Conservation (phyloP, 2,113 vertebrate genomes). For the Mormyrus iriodes region DNA sequence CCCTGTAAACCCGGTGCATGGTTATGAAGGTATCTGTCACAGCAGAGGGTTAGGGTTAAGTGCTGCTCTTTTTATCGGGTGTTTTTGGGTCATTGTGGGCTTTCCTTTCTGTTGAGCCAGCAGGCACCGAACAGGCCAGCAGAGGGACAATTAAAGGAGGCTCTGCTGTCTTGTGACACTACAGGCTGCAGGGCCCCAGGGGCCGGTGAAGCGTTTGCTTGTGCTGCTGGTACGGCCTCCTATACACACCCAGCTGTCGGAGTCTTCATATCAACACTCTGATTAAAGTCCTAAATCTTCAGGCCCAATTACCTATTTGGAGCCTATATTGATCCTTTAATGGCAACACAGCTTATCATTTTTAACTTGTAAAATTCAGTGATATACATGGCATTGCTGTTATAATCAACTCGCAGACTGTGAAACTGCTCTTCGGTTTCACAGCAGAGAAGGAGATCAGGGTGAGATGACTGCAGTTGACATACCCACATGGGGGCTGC, state of each 20-base stretch:
- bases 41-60: constrained; percentile 38
- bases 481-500: neutral
- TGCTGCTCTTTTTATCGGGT: constrained; percentile 32
- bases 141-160: constrained; percentile 22
- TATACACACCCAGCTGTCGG: neutral
- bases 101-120: constrained; percentile 41
- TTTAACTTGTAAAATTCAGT: neutral
- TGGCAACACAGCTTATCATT: neutral
- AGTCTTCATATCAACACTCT: neutral
- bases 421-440: no score
- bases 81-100: constrained; percentile 26
- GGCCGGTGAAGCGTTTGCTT: neutral
- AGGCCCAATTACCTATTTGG: neutral
- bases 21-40: constrained; percentile 42
- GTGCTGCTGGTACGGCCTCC: neutral
- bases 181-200: constrained; percentile 4
- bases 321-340: neutral
- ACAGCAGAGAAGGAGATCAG: neutral
- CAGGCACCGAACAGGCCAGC: constrained; percentile 26
- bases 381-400: neutral
- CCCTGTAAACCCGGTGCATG: constrained; percentile 16
- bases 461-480: neutral
- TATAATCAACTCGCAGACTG: neutral
- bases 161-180: neutral
- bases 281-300: constrained; percentile 9